A percentile compares a stretch with the other conserved stretches of the same genome.
These are phyloP conservation scores for Tipula confusa DNA, from an alignment of 2,888 invertebrate species.

Conservation along the genomic window DNA sequence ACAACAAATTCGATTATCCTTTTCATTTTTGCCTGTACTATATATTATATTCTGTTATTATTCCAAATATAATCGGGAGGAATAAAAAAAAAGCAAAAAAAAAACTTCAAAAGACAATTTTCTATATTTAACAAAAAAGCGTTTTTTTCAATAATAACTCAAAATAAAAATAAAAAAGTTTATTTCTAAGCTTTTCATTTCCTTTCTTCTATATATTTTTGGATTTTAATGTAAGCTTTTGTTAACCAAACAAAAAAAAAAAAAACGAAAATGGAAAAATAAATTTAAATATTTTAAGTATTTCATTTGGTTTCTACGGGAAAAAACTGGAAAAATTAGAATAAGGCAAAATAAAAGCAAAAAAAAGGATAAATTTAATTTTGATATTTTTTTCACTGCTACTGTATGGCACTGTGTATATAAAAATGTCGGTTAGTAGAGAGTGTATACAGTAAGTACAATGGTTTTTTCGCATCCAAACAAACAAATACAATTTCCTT, in stretches of 20 bases:
- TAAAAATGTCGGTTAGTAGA: too few relatives aligned
- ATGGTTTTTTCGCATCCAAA: background rate
- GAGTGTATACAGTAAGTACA: background rate
- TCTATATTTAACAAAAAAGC: background rate
- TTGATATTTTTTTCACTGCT: background rate
- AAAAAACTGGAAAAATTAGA: constrained; percentile 3
- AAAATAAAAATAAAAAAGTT: constrained; percentile 4
- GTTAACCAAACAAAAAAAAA: background rate
- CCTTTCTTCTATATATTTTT: background rate
- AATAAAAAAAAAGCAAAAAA: background rate
- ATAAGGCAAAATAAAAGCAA: background rate
- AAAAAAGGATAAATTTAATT: constrained; percentile 25
- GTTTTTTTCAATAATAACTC: constrained; percentile 16
- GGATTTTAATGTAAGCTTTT: constrained; percentile 7
- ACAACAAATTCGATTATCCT: constrained; percentile 25
- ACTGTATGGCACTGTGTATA: too few relatives aligned
- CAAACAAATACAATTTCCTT: background rate
- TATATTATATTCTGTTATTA: background rate
- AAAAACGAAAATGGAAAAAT: background rate
- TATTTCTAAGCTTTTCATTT: constrained; percentile 3
- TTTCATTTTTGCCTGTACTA: background rate
- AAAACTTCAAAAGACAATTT: constrained; percentile 21
- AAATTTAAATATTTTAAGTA: constrained; percentile 25
- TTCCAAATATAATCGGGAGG: background rate
- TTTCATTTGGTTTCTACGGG: background rate